Evolutionary conservation across 2,888 invertebrate genomes (phyloP).

Genomic region (Hemicrepidius hirtus): DNA sequence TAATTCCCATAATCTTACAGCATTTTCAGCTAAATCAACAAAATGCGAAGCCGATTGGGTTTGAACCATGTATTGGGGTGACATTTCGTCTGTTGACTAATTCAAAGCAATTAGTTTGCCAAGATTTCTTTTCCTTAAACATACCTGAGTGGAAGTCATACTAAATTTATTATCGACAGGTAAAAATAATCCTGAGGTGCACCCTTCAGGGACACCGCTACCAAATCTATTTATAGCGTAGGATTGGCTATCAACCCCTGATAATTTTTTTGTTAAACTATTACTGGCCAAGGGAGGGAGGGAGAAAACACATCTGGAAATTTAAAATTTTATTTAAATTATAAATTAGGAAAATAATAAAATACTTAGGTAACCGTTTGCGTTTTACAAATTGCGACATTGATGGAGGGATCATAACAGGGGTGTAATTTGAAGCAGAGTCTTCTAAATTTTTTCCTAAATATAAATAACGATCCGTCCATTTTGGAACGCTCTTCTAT

Average conservation of each 20-base stretch:
- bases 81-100: slow-evolving; percentile 55
- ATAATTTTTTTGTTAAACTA: neutral
- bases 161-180: slow-evolving; percentile 62
- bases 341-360: neutral
- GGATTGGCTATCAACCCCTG: neutral
- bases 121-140: neutral
- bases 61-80: slow-evolving; percentile 28
- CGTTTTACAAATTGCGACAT: slow-evolving; percentile 66
- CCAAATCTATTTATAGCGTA: slow-evolving; percentile 71
- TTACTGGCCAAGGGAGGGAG: neutral
- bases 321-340: neutral
- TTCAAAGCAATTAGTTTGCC: neutral
- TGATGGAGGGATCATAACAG: slow-evolving; percentile 67
- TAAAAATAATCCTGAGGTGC: slow-evolving; percentile 70
- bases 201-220: slow-evolving; percentile 72
- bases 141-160: slow-evolving; percentile 50
- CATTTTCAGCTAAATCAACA: slow-evolving; percentile 57
- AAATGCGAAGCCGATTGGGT: neutral
- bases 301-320: slow-evolving; percentile 1
- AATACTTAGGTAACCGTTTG: slow-evolving; percentile 41
- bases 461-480: slow-evolving; percentile 76
- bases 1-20: slow-evolving; percentile 66
- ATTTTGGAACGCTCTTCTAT: slow-evolving; percentile 62
- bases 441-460: slow-evolving; percentile 72
- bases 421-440: slow-evolving; percentile 67